phyloP scores from a whole-genome alignment of 2,888 invertebrate species.

The Pecten maximus region DNA sequence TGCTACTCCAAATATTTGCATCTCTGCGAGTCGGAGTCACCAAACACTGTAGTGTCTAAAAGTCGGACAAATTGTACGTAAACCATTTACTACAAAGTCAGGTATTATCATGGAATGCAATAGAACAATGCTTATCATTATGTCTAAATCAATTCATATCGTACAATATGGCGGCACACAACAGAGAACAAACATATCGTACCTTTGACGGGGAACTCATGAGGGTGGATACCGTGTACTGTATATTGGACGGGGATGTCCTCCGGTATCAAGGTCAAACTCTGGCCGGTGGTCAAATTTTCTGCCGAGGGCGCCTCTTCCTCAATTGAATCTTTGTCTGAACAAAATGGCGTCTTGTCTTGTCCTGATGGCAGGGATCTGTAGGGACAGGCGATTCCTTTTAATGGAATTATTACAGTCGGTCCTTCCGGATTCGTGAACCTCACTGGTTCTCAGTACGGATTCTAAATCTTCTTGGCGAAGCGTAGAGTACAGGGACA shows the following conservation, averaged over 20 bases:
- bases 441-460: background rate
- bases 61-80: background rate
- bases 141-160: background rate
- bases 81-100: background rate
- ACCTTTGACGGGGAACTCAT: conserved; percentile 64
- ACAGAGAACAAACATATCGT: conserved; percentile 37
- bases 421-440: background rate
- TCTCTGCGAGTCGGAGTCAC: background rate
- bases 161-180: background rate
- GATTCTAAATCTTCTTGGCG: conserved; percentile 55
- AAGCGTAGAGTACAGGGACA: conserved; percentile 61
- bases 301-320: conserved; percentile 31
- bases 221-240: conserved; percentile 46
- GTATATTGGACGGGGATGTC: conserved; percentile 53
- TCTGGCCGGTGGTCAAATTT: background rate
- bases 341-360: background rate
- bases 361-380: conserved; percentile 38
- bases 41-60: background rate
- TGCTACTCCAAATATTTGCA: background rate
- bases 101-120: background rate
- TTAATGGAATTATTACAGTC: background rate
- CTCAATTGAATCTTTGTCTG: background rate
- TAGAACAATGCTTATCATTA: background rate
- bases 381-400: conserved; percentile 46
- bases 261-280: conserved; percentile 37